These are phyloP conservation scores for Cyprinella venusta DNA, from an alignment of 2,797 vertebrate genomes.

Conservation along the genomic window DNA sequence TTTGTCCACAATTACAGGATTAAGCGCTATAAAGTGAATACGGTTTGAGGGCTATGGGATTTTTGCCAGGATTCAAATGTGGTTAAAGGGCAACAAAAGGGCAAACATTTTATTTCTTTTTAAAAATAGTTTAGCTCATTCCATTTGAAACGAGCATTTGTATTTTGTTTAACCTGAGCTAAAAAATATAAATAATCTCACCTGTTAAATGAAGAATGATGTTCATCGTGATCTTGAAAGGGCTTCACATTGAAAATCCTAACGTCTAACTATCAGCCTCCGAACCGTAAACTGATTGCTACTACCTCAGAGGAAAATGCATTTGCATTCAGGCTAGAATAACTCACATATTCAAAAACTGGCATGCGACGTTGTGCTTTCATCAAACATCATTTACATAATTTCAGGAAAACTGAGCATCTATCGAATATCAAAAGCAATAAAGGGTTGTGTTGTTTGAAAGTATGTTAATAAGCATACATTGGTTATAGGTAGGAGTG, in stretches of 20 bases:
- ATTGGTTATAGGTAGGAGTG: too few relatives aligned
- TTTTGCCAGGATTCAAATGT: neutral
- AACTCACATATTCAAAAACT: neutral
- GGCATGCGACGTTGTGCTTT: neutral
- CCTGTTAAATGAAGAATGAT: constrained; percentile 9
- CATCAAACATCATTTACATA: neutral
- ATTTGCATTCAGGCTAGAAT: neutral
- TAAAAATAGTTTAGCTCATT: neutral
- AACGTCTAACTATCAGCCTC: neutral
- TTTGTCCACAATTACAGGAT: too few relatives aligned
- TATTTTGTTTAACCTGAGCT: neutral
- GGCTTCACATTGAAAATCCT: neutral
- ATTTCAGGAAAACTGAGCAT: neutral
- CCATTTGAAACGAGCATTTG: neutral
- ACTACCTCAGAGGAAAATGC: neutral
- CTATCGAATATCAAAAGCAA: neutral
- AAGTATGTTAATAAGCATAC: neutral
- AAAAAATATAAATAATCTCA: neutral
- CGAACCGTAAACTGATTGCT: neutral
- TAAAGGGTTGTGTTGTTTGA: neutral
- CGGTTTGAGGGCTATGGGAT: too few relatives aligned
- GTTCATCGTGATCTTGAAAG: neutral
- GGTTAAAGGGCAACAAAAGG: neutral
- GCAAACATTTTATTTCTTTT: neutral
- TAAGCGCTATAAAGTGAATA: too few relatives aligned